These are phyloP conservation scores for Entelurus aequoreus DNA, from an alignment of 2,113 vertebrate species.

Conservation along the genomic window DNA sequence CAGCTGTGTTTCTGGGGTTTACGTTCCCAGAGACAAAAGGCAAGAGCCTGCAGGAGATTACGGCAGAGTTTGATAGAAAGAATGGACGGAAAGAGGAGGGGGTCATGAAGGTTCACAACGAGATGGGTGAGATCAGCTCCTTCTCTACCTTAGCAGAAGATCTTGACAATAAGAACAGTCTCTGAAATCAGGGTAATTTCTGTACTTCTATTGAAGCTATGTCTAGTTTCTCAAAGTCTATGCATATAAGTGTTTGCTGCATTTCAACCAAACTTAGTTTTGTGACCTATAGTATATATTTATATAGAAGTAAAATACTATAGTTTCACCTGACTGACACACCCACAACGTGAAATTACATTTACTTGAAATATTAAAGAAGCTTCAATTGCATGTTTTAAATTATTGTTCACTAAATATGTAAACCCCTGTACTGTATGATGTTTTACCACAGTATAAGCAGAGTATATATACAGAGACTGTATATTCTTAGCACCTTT, in stretches of 20 bases:
- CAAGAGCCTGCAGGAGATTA: conserved; percentile 82
- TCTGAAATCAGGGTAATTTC: not conserved
- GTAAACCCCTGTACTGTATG: not conserved
- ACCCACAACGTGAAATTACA: not conserved
- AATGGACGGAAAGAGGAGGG: conserved; percentile 43
- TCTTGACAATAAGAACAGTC: not conserved
- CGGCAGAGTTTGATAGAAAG: conserved; percentile 67
- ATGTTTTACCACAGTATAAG: too few relatives aligned
- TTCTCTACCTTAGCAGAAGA: not conserved
- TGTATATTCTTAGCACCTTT: too few relatives aligned
- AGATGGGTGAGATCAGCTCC: conserved; percentile 23
- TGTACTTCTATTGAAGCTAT: not conserved
- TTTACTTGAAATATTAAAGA: not conserved
- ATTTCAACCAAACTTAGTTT: not conserved
- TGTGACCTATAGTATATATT: not conserved
- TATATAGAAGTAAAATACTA: not conserved
- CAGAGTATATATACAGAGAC: too few relatives aligned
- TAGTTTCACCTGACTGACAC: not conserved
- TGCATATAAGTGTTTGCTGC: not conserved
- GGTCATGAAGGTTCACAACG: conserved; percentile 6
- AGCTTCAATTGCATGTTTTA: not conserved
- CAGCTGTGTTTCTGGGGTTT: conserved; percentile 69
- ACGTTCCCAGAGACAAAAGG: conserved; percentile 89
- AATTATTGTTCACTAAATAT: conserved; percentile 1
- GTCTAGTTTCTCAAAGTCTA: not conserved